Base-by-base conservation (phyloP, 2,113 vertebrate genomes). In the Narcine bancroftii region DNA sequence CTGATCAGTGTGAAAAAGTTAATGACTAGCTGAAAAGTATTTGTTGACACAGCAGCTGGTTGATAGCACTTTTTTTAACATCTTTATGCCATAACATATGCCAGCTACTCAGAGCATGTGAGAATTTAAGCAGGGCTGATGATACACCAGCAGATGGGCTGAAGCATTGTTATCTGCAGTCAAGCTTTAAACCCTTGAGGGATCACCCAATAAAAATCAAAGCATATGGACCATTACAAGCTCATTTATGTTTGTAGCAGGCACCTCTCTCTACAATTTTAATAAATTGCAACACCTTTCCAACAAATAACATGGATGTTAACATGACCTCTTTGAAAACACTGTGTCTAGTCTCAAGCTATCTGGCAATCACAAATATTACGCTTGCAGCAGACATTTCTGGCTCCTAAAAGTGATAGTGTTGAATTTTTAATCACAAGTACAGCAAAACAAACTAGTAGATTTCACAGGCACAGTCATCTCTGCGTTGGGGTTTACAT, bases 21-120 rank as follows among this genome's bases (percentile, higher is more conserved):
- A 96, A 97, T 97, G 97, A 97, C 96, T 97, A 97, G 96, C 96
- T 96, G 96, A 97, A 97, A 97, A 97, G 96, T 97, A 97, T 97
- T 97, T 97, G 97, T 98, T 97, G 97, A 96, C 97, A 97, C 96
- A 98, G 96, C 97, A 98, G 97, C 97, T 98, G 97, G 97, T 95
- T 95, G 96, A 97, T 97, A 97, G 97, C 97, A 96, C 97, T 97
- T 97, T 96, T 97, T 97, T 96, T 97, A 97, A 91, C 89, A 97
- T 96, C 97, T 98, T 98, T 97, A 98, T 98, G 97, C 97, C 96
- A 96, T 96, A 97, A 96, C 98, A 98, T 98, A 98, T 98, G 97
- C 97, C 97, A 97, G 96, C 96, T 96, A 96, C 97, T 97, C 96
- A 95, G 96, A 97, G 96, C 95, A 96, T 96, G 97, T 96, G 97